These are phyloP conservation scores for Clarias platycephalus DNA, from an alignment of 2,797 vertebrate species.

Conservation along the genomic window DNA sequence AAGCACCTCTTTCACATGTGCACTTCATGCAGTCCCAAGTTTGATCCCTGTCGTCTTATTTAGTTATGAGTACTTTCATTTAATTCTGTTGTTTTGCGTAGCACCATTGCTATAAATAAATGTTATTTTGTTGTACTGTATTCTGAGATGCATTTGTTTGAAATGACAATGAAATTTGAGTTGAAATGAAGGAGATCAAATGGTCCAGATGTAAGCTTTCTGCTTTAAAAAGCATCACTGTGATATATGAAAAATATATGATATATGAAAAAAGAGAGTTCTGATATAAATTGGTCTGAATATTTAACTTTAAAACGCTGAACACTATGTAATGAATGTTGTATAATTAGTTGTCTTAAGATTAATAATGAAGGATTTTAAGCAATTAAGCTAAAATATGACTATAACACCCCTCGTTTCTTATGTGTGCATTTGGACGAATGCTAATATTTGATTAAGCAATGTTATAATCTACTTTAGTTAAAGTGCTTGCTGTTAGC, in stretches of 20 bases:
- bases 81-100: too few relatives aligned
- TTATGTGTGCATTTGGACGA: slow-evolving; percentile 24
- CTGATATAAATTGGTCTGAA: neutral
- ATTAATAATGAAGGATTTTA: neutral
- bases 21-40: too few relatives aligned
- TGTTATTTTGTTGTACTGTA: too few relatives aligned
- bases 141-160: too few relatives aligned
- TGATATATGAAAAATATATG: too few relatives aligned
- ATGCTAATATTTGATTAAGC: slow-evolving; percentile 38
- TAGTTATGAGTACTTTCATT: too few relatives aligned
- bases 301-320: neutral
- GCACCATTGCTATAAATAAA: too few relatives aligned
- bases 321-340: neutral
- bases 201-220: neutral
- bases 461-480: slow-evolving; percentile 6
- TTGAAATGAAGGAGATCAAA: neutral
- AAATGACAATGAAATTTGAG: too few relatives aligned
- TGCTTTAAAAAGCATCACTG: neutral
- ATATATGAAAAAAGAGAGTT: neutral
- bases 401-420: neutral
- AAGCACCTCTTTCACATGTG: too few relatives aligned
- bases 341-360: neutral
- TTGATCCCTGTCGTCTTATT: too few relatives aligned
- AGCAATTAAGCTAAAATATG: neutral
- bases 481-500: slow-evolving; percentile 36